These are phyloP conservation scores for Sebastes vulpes DNA, from an alignment of 2,797 vertebrate genomes.

Conservation along the genomic window DNA sequence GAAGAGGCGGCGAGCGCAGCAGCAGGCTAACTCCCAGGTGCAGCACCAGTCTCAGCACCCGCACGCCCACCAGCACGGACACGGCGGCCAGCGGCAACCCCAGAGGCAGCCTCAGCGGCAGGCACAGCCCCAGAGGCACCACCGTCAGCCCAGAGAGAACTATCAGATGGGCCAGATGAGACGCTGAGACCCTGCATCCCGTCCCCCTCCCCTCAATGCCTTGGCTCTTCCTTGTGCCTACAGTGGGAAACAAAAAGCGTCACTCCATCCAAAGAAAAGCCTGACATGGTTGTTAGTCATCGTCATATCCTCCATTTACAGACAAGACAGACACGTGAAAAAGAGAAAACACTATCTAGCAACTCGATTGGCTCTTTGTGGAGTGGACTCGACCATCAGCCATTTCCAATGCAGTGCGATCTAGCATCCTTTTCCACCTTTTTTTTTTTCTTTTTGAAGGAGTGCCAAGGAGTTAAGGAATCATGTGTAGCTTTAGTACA, in stretches of 20 bases:
- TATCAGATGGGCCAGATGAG: constrained; percentile 99
- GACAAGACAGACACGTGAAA: constrained; percentile 55
- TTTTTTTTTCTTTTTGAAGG: constrained; percentile 52
- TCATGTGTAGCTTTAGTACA: constrained; percentile 79
- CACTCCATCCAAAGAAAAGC: constrained; percentile 97
- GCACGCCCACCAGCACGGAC: constrained; percentile 85
- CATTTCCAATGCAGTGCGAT: constrained; percentile 76
- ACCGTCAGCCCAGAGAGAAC: constrained; percentile 94
- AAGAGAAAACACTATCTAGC: constrained; percentile 68
- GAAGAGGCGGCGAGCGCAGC: constrained; percentile 96
- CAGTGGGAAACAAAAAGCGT: constrained; percentile 94
- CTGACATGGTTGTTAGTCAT: constrained; percentile 86
- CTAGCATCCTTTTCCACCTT: constrained; percentile 59
- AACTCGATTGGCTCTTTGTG: constrained; percentile 72
- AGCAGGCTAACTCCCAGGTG: constrained; percentile 90
- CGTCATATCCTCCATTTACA: constrained; percentile 82
- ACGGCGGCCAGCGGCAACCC: constrained; percentile 76
- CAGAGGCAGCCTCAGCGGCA: constrained; percentile 77
- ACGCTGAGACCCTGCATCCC: constrained; percentile 91
- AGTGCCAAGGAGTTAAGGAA: constrained; percentile 85
- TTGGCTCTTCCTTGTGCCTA: constrained; percentile 99
- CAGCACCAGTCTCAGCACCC: constrained; percentile 89
- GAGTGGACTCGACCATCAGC: constrained; percentile 78
- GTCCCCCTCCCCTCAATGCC: constrained; percentile 88
- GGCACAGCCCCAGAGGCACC: constrained; percentile 90